Base-by-base conservation (phyloP, 1,140 invertebrate species). In the Ips nitidus region DNA sequence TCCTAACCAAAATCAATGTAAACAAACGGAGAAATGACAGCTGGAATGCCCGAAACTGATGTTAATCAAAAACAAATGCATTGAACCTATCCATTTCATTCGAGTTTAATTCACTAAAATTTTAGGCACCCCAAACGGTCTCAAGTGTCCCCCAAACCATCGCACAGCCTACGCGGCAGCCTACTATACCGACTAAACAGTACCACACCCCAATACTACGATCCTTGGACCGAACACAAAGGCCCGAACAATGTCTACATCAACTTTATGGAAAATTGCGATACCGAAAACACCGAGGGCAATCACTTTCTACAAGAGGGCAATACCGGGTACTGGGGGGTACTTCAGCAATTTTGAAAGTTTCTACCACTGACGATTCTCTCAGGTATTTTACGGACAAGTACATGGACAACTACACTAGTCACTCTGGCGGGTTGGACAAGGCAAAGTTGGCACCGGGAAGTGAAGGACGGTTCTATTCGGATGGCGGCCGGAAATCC, bases 241-340 rank as follows among this genome's bases (percentile, higher is more conserved):
- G 66, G 58, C n/a, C 70, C 71, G 38, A 68, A 73, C 53, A 74
- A 75, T 22, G 73, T 77, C 60, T 78, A 75, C 53, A 75, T 77
- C 8, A 76, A 76, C 69, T 79, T 77, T 69, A 67, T 75, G 47
- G 76, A 78, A 57, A 75, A 69, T 22, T 73, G 70, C 37, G 70
- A 76, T 52, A 73, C 52, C 22, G 75, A 77, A 4, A 79, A 77
- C 57, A 66, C 70, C 1, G 74, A 78, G 45, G 74, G 73, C 3
- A 77, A 78, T 52, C 42, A 45, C 3, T 69, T 69, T 62, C 22
- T 6, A 22, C 66, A 61, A 47, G 39, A 45, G 5, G 66, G 66
- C 4, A 61, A 62, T 22, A 43, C 39, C 7, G 42, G 66, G 64
- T 66, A 57, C 5, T 38, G 41, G 37, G n/a, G 36, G 52, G 59